Evolutionary conservation across 2,888 invertebrate genomes (phyloP), one percentile per base, ranked within the genome.

Genomic region (Perithous albicinctus): DNA sequence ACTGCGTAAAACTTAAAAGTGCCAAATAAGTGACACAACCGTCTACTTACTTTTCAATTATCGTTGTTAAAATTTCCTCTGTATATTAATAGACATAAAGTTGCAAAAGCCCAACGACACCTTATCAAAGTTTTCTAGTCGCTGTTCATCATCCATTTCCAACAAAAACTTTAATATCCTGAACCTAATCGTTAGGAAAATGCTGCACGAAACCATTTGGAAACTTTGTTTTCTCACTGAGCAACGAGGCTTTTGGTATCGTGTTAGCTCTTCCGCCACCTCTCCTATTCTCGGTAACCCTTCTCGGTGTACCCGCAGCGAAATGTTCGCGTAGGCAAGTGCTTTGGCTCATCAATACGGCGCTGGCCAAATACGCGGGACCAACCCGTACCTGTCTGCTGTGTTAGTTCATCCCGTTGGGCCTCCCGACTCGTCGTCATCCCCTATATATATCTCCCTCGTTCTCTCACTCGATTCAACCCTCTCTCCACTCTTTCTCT

Each of bases 261-360:
- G n/a, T 56, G 54, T 56, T 51, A 54, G 38, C 64, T 46, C 70
- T 41, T 46, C 46, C 43, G 54, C 5, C 78, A 41, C 26, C 20
- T 43, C 61, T 70, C 20, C 64, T 73, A 54, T 26, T 54, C 54
- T 38, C 18, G 51, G 66, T 29, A 56, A 12, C 18, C 38, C 56
- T 56, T 54, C 10, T n/a, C 0, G 20, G 41, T n/a, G n/a, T 26
- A 41, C 56, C 41, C 70, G 43, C 70, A 41, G 8, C 26, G n/a
- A 29, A 26, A 18, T 23, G 23, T 56, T 41, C 69, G 15, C 23
- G 54, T 38, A 35, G 15, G 78, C 78, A 48, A 76, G 82, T 81
- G 83, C 87, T 87, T 85, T 81, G 83, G 77, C 82, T 86, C 87
- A 86, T 87, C 86, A 85, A 87, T 87, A 83, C 70, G 59, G 41